A percentile compares a stretch with the other conserved stretches of the same genome.
phyloP scores from a whole-genome alignment of 2,797 vertebrate species.

The Platalea minor region DNA sequence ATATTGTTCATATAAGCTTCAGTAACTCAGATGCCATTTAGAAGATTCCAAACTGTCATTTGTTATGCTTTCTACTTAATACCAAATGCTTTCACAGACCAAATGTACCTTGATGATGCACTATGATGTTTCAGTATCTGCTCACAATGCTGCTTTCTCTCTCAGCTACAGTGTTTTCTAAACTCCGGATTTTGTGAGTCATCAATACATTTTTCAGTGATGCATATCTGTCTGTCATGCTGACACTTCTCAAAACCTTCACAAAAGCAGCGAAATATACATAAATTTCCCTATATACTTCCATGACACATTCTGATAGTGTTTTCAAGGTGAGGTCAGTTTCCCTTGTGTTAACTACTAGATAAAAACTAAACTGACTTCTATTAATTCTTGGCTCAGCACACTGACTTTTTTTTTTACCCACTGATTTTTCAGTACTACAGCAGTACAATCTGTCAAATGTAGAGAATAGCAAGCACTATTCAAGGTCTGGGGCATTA shows the following conservation, averaged over 20 bases:
- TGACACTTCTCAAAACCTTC: not conserved
- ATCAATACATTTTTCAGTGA: not conserved
- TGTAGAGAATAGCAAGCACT: not conserved
- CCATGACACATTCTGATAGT: not conserved
- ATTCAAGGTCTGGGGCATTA: not conserved
- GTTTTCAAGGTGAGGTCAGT: not conserved
- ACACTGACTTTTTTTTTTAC: not conserved
- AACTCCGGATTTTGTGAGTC: not conserved
- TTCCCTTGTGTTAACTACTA: not conserved
- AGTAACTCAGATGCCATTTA: not conserved
- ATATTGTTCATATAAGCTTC: not conserved
- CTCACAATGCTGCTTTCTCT: not conserved
- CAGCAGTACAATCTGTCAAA: not conserved
- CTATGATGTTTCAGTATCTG: not conserved
- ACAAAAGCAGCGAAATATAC: not conserved
- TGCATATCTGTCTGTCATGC: not conserved
- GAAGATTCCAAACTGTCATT: not conserved
- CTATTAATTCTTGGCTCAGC: not conserved
- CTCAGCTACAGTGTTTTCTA: not conserved
- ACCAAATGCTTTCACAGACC: not conserved
- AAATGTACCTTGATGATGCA: not conserved
- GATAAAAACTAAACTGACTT: not conserved
- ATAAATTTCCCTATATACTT: not conserved
- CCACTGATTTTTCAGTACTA: not conserved
- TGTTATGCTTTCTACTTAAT: not conserved